A percentile compares a stretch with the other conserved stretches of the same genome.
phyloP scores from a whole-genome alignment of 2,888 invertebrate genomes.

The Nomada hirtipes region DNA sequence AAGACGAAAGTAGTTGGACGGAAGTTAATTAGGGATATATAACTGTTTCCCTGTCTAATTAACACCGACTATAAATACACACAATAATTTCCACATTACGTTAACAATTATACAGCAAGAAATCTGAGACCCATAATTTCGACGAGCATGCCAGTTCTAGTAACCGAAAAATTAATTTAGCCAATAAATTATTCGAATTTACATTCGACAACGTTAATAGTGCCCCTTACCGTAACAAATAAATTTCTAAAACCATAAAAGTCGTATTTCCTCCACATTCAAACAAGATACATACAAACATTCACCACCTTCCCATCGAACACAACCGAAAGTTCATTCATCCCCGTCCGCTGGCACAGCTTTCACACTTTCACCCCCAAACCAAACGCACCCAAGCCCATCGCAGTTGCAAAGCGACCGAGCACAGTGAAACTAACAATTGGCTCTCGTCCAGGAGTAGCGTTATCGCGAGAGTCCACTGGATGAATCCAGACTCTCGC shows the following conservation, averaged over 20 bases:
- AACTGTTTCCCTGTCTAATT: no score
- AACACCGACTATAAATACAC: no score
- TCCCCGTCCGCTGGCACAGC: constrained; percentile 4
- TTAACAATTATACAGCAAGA: no score
- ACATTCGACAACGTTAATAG: no score
- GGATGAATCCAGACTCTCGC: constrained; percentile 16
- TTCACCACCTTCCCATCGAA: not conserved
- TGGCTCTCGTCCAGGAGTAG: constrained; percentile 67
- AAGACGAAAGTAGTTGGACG: no score
- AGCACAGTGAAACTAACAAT: constrained; percentile 39
- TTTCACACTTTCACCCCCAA: constrained; percentile 37
- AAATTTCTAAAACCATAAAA: not conserved
- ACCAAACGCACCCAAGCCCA: constrained; percentile 20
- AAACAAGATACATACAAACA: not conserved
- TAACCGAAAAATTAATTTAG: no score
- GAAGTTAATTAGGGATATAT: no score
- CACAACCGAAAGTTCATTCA: constrained; percentile 2
- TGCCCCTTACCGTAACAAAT: no score
- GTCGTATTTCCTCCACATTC: not conserved
- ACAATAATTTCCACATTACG: no score
- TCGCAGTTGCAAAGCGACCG: constrained; percentile 26
- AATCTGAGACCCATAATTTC: no score
- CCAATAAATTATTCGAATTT: no score
- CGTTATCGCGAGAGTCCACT: constrained; percentile 57
- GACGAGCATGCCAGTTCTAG: no score